Evolutionary conservation across 53 echinoderm and acorn worm genomes (phyloP), one percentile per base, ranked within the genome.

Genomic region (Astropecten irregularis): DNA sequence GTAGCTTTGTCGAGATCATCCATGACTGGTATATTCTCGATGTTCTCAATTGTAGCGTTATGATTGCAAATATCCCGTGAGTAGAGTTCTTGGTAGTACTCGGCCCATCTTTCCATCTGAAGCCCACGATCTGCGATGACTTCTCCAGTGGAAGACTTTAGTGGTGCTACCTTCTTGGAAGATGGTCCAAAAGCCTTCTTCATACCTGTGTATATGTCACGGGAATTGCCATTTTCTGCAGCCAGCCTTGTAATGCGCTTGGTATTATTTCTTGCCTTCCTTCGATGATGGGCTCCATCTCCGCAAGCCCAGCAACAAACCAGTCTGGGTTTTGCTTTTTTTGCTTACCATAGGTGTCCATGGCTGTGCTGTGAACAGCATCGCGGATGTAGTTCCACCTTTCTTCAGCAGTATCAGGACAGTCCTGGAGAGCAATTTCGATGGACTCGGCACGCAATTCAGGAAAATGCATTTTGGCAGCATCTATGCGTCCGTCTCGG

Each of bases 91-190:
- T 40, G 57, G 50, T 46, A n/a, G 63, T 85, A 49, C 26, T 73
- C 85, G 11, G 58, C 74, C 74, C 61, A 65, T 55, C 74, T 61
- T 5, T 85, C 76, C 49, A 76, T 76, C 65, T 85, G 85, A 30
- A 29, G 10, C n/a, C 46, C 18, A 5, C 25, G 35, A 16, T 64
- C 85, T 4, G 50, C 13, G 40, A 85, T 85, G 59, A 63, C 29
- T 20, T 30, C 46, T 1, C 85, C 85, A 23, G 49, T 44, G 3
- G 40, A 9, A 36, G 74, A 48, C 76, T 85, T 60, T 11, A 85
- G n/a, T 52, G 22, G 76, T 16, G 49, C 53, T 27, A 27, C 32
- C 33, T 76, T 86, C 2, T 49, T 77, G 19, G 2, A 13, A 11
- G 63, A 36, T 21, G 74, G 86, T 2, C 86, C 40, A 20, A 77